Evolutionary conservation across 2,888 invertebrate species (phyloP).

Genomic region (Melinaea marsaeus): DNA sequence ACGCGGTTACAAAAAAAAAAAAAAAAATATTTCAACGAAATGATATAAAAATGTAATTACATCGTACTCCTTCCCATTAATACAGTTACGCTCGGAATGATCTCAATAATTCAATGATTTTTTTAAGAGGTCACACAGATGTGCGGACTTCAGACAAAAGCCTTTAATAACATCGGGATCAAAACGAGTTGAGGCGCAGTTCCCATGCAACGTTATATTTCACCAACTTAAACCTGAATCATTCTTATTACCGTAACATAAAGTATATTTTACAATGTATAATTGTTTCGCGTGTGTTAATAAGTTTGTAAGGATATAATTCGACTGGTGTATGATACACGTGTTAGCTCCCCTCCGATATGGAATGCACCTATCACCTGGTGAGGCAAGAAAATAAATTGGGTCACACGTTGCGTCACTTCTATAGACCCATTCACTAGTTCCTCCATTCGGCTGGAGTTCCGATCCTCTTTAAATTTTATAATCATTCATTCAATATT

Average conservation of each 20-base stretch:
- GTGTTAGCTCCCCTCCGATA: slow-evolving; percentile 56
- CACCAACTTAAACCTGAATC: neutral
- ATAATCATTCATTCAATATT: neutral
- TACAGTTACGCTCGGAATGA: slow-evolving; percentile 35
- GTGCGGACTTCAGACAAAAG: slow-evolving; percentile 65
- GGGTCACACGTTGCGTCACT: slow-evolving; percentile 69
- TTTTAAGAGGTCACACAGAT: slow-evolving; percentile 50
- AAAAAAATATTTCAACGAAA: too few species aligned
- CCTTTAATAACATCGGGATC: slow-evolving; percentile 52
- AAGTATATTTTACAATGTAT: slow-evolving; percentile 16
- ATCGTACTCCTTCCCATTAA: slow-evolving; percentile 15
- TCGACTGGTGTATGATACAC: slow-evolving; percentile 55
- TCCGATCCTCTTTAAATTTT: slow-evolving; percentile 10
- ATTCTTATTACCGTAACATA: slow-evolving; percentile 1
- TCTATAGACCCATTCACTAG: slow-evolving; percentile 33
- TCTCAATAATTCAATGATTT: slow-evolving; percentile 50
- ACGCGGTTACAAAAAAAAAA: too few species aligned
- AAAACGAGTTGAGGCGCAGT: slow-evolving; percentile 59
- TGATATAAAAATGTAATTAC: slow-evolving; percentile 4
- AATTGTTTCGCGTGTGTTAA: slow-evolving; percentile 5
- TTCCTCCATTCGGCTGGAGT: slow-evolving; percentile 40
- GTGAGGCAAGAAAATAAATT: slow-evolving; percentile 54
- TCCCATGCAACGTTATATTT: slow-evolving; percentile 38
- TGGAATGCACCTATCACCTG: slow-evolving; percentile 70
- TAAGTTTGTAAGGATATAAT: slow-evolving; percentile 39